Percentiles rank a stretch among this genome's conserved stretches.
These are phyloP conservation scores for Drosophila kambysellisi DNA, from an alignment of 2,888 invertebrate genomes.

Conservation along the genomic window DNA sequence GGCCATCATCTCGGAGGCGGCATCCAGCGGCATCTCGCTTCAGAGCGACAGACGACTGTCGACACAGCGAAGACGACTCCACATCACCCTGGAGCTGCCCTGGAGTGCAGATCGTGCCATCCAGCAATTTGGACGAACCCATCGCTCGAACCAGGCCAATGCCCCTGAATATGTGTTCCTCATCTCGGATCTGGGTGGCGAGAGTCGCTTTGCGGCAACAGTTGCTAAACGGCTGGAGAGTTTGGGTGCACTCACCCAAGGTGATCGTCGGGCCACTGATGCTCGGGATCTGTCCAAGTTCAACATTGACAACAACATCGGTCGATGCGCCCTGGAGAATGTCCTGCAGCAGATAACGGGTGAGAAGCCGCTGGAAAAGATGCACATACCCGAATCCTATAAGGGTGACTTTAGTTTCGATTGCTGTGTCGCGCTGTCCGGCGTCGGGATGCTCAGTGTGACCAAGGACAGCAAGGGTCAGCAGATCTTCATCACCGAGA, in stretches of 20 bases:
- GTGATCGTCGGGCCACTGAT: constrained; percentile 98
- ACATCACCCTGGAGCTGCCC: constrained; percentile 98
- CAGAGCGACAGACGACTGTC: constrained; percentile 97
- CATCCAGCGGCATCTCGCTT: constrained; percentile 98
- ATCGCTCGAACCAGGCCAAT: constrained; percentile 98
- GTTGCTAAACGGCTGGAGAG: constrained; percentile 98
- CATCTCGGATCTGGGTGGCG: constrained; percentile 99
- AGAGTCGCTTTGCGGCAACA: constrained; percentile 97
- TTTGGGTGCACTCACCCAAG: constrained; percentile 97
- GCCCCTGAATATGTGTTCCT: constrained; percentile 99
- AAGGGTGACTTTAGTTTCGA: constrained; percentile 90
- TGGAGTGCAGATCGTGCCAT: constrained; percentile 99
- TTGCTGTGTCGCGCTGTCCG: constrained; percentile 47
- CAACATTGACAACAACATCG: constrained; percentile 99
- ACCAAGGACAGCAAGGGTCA: constrained; percentile 77
- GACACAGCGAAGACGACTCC: constrained; percentile 97
- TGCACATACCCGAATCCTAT: constrained; percentile 94
- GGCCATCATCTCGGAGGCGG: constrained; percentile 99
- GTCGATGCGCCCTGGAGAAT: constrained; percentile 95
- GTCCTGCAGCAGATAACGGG: constrained; percentile 98
- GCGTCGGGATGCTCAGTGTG: constrained; percentile 46
- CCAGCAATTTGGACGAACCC: constrained; percentile 99
- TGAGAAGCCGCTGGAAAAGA: constrained; percentile 91
- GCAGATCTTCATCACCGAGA: constrained; percentile 89
- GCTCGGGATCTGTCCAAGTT: constrained; percentile 98